phyloP scores from a whole-genome alignment of 2,888 invertebrate species.

The Nineta flava region DNA sequence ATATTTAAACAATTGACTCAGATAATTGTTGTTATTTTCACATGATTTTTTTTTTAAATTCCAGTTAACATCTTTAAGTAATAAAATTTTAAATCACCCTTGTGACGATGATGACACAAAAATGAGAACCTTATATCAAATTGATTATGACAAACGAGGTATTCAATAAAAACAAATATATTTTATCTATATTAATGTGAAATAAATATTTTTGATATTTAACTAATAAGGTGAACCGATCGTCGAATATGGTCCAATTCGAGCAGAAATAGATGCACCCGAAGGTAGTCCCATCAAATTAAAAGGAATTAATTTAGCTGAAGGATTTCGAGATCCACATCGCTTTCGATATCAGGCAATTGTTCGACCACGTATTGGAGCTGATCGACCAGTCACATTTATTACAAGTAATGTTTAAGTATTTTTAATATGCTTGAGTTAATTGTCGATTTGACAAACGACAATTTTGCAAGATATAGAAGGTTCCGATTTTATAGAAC shows the following conservation, averaged over 20 bases:
- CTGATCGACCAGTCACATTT: conserved; percentile 25
- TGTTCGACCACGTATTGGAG: conserved; percentile 37
- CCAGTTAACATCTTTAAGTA: conserved; percentile 42
- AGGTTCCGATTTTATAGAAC: too few relatives aligned
- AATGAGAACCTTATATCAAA: conserved; percentile 45
- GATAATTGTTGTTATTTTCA: too few relatives aligned
- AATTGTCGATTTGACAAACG: too few relatives aligned
- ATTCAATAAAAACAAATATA: too few relatives aligned
- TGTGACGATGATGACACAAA: conserved; percentile 44
- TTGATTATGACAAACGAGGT: conserved; percentile 43
- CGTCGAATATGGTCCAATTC: conserved; percentile 35
- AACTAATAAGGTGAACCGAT: conserved; percentile 30
- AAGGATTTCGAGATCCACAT: conserved; percentile 45
- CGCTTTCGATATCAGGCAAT: conserved; percentile 38
- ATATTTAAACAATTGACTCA: too few relatives aligned
- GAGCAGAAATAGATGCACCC: conserved; percentile 41
- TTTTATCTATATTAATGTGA: too few relatives aligned
- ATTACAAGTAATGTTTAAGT: conserved; percentile 19
- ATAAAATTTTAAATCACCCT: conserved; percentile 45
- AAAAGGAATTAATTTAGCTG: conserved; percentile 34
- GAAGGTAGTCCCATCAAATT: conserved; percentile 40
- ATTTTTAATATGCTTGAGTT: too few relatives aligned
- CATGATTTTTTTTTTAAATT: too few relatives aligned
- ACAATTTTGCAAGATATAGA: too few relatives aligned
- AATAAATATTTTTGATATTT: too few relatives aligned